These are phyloP conservation scores for Drosophila nigricruria DNA, from an alignment of 2,888 invertebrate genomes.

Conservation along the genomic window DNA sequence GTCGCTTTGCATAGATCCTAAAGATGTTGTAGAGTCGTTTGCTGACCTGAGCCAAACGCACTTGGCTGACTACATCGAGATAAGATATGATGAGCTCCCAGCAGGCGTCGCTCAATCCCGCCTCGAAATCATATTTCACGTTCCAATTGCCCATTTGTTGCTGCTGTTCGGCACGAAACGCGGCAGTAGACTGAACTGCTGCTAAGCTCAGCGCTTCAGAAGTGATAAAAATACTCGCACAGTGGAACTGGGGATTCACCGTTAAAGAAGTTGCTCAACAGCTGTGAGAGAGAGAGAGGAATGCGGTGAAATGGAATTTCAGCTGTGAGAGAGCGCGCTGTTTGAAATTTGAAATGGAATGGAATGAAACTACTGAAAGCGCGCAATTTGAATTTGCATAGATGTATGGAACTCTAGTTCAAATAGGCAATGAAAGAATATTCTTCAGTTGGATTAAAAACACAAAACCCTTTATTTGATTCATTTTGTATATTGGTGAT, in stretches of 20 bases:
- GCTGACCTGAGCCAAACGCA: constrained; percentile 4
- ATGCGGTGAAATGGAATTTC: not conserved
- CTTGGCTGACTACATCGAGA: constrained; percentile 21
- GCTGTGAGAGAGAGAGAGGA: not conserved
- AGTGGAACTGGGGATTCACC: not conserved
- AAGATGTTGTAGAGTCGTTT: constrained; percentile 13
- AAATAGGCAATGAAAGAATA: not conserved
- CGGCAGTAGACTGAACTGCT: not conserved
- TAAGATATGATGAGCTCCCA: constrained; percentile 9
- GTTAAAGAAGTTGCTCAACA: not conserved
- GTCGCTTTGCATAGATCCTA: not conserved
- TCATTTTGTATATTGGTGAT: constrained; percentile 75
- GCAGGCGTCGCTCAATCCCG: not conserved
- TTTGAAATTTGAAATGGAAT: not conserved
- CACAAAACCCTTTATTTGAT: constrained; percentile 64
- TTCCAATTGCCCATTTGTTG: not conserved
- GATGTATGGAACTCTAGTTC: too few species aligned
- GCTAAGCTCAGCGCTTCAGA: not conserved
- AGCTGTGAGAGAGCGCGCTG: not conserved
- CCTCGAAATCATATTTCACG: constrained; percentile 4
- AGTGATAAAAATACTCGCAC: not conserved
- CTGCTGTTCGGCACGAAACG: not conserved
- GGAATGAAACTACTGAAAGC: not conserved
- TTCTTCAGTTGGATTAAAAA: constrained; percentile 38
- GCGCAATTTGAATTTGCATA: not conserved